Conservation (phyloP, 1,140 invertebrate species). For the Drosophila orena region DNA sequence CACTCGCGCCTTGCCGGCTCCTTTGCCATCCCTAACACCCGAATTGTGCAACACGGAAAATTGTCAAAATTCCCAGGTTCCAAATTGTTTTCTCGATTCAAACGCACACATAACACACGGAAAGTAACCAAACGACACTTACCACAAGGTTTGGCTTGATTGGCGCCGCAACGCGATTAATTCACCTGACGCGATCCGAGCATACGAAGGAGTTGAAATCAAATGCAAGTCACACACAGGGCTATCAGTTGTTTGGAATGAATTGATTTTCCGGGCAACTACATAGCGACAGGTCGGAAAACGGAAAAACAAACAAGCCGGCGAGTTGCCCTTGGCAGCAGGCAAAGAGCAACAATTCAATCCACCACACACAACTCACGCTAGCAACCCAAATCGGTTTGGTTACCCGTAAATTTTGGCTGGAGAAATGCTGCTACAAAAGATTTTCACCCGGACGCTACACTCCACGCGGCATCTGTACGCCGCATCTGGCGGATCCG, state of each 20-base stretch:
- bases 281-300: conserved; percentile 29
- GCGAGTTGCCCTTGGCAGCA: conserved; percentile 57
- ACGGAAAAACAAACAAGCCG: conserved; percentile 41
- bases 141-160: conserved; percentile 28
- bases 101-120: background rate
- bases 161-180: conserved; percentile 45
- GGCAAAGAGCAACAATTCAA: conserved; percentile 39
- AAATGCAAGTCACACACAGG: conserved; percentile 49
- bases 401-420: background rate
- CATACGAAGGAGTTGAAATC: conserved; percentile 48
- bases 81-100: background rate
- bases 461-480: conserved; percentile 85
- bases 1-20: conserved; percentile 23
- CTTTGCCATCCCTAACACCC: conserved; percentile 26
- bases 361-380: no score
- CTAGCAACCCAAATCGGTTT: background rate
- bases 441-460: conserved; percentile 61
- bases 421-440: conserved; percentile 55
- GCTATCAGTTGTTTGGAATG: conserved; percentile 29
- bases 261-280: conserved; percentile 64
- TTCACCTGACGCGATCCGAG: conserved; percentile 18
- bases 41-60: conserved; percentile 54
- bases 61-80: conserved; percentile 21
- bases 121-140: conserved; percentile 4
- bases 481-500: conserved; percentile 67